Evolutionary conservation across 2,113 vertebrate species (phyloP).

Genomic region (Gobiocypris rarus): DNA sequence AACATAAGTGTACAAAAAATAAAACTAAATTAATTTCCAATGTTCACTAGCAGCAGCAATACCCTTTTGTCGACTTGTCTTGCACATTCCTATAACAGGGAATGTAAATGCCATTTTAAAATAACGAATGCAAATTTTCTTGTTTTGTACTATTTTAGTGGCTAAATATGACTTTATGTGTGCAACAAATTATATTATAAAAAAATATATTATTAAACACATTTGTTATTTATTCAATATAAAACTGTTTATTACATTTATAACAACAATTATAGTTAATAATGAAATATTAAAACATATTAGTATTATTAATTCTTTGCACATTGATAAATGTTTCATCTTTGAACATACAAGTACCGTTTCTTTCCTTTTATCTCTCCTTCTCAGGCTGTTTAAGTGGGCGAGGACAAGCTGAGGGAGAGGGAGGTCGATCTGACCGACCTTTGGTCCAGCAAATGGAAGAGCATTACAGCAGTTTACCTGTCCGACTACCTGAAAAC

Average conservation of each 20-base stretch:
- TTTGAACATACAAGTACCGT: background rate
- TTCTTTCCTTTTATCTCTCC: background rate
- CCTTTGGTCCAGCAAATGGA: conserved; percentile 88
- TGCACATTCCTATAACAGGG: background rate
- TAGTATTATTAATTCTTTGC: background rate
- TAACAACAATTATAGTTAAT: background rate
- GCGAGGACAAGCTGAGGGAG: conserved; percentile 79
- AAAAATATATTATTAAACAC: background rate
- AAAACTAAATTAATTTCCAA: too few relatives aligned
- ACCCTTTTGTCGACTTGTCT: too few relatives aligned
- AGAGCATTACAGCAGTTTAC: conserved; percentile 82
- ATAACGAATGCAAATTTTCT: background rate
- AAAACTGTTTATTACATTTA: background rate
- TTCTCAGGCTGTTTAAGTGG: conserved; percentile 88
- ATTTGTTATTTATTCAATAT: background rate
- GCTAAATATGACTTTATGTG: background rate
- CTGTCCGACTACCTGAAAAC: conserved; percentile 80
- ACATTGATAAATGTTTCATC: background rate
- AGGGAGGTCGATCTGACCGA: conserved; percentile 80
- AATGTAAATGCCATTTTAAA: too few relatives aligned
- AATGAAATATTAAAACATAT: background rate
- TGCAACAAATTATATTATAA: background rate
- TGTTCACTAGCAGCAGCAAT: too few relatives aligned
- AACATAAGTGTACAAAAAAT: too few relatives aligned
- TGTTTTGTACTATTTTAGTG: background rate